Evolutionary conservation across 2,888 invertebrate species (phyloP).

Genomic region (Cerastis leucographa): DNA sequence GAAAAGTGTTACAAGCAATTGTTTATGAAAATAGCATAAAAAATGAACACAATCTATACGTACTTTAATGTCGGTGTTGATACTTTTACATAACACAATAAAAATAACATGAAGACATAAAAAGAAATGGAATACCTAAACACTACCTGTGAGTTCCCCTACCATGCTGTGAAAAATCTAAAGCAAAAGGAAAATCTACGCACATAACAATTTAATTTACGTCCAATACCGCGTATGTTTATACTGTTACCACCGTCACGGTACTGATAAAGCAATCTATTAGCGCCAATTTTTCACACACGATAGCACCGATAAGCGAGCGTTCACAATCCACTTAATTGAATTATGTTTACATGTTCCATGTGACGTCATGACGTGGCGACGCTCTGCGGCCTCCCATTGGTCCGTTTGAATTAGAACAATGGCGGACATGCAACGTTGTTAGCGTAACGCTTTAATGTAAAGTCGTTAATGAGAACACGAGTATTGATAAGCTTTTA

Average conservation of each 20-base stretch:
- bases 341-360: slow-evolving; percentile 85
- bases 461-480: slow-evolving; percentile 64
- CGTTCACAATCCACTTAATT: slow-evolving; percentile 81
- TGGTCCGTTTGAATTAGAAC: slow-evolving; percentile 79
- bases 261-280: slow-evolving; percentile 79
- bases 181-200: slow-evolving; percentile 36
- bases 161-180: slow-evolving; percentile 31
- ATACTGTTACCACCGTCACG: slow-evolving; percentile 59
- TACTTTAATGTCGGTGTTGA: background rate
- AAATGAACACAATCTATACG: background rate
- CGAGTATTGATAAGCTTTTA: slow-evolving; percentile 61
- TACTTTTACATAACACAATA: background rate
- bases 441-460: slow-evolving; percentile 57
- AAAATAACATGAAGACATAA: background rate
- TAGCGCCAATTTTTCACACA: slow-evolving; percentile 77
- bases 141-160: slow-evolving; percentile 9
- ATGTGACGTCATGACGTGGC: slow-evolving; percentile 62
- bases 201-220: slow-evolving; percentile 62
- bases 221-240: slow-evolving; percentile 62
- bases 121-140: slow-evolving; percentile 9
- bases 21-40: background rate
- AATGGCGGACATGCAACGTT: slow-evolving; percentile 78
- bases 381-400: slow-evolving; percentile 72
- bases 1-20: background rate
- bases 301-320: slow-evolving; percentile 79